Base-by-base conservation (phyloP, 2,888 invertebrate species). In the Dicranocentrus wangi region DNA sequence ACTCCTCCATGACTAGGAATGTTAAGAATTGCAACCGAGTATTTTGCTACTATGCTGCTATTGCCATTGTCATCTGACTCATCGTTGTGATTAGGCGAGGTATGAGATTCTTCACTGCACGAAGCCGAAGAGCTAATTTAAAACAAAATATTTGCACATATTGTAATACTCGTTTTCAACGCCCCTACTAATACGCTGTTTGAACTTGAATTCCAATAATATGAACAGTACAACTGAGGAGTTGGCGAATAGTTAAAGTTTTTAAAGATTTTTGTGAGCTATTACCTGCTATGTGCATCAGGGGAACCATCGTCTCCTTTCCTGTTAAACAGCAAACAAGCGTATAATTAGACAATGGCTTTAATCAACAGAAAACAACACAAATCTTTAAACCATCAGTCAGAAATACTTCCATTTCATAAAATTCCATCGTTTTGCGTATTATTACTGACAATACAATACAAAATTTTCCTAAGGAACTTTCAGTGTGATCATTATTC, bases 21-120 rank as follows among this genome's bases (percentile, higher is more conserved):
- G 72, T 85, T 81, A 39, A 85, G 58, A 55, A 85, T 82, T 72
- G 85, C 83, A 43, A 85, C 78, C 21, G 85, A 83, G 82, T 85
- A 85, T 83, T 85, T 85, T 21, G 82, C 76, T 43, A 82, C 69
- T 73, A 83, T 81, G 77, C 61, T 75, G 28, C 71, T 73, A 69
- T 58, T 55, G 7, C 51, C 58, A n/a, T 47, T 51, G 47, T 75
- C 70, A 28, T 83, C 83, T 51, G 76, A 47, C 28, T 61, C 65
- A 7, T 66, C 73, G 53, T 82, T 72, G 23, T 76, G 69, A 75
- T 25, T 75, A 27, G 69, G 43, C 25, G 75, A 75, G 17, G 75
- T 75, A 75, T 81, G 75, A 81, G 81, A 81, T 63, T 70, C 70
- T 75, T 81, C 70, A 63, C 65, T 75, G 75, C 69, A 51, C 21